phyloP scores from a whole-genome alignment of 1,140 invertebrate species.

The Habropoda laboriosa region DNA sequence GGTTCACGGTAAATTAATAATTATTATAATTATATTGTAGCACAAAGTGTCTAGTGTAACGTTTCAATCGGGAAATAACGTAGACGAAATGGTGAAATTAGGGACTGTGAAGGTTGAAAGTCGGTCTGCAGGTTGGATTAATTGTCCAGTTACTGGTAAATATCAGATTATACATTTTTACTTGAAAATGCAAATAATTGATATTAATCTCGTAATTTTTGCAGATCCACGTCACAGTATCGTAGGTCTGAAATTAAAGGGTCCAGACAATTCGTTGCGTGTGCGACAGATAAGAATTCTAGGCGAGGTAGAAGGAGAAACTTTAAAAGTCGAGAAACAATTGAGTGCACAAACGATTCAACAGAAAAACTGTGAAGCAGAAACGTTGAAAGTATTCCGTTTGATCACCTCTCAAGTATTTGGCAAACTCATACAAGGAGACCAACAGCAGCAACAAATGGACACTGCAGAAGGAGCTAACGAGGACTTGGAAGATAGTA shows the following conservation, averaged over 20 bases:
- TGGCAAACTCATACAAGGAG: slow-evolving; percentile 91
- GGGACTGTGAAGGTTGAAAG: slow-evolving; percentile 92
- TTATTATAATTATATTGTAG: slow-evolving; percentile 81
- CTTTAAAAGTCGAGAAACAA: slow-evolving; percentile 81
- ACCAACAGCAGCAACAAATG: slow-evolving; percentile 75
- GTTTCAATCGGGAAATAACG: slow-evolving; percentile 90
- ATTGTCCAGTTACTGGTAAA: slow-evolving; percentile 88
- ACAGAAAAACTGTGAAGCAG: slow-evolving; percentile 93
- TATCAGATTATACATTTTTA: slow-evolving; percentile 38
- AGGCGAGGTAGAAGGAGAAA: slow-evolving; percentile 83
- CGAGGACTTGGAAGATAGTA: slow-evolving; percentile 86
- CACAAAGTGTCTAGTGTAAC: slow-evolving; percentile 93
- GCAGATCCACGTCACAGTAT: slow-evolving; percentile 82
- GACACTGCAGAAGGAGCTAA: slow-evolving; percentile 78
- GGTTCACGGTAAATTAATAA: slow-evolving; percentile 34
- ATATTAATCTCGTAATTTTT: slow-evolving; percentile 23
- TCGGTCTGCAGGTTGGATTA: slow-evolving; percentile 92
- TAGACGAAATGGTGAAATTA: slow-evolving; percentile 91
- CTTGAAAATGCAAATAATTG: not conserved
- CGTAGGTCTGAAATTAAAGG: slow-evolving; percentile 92
- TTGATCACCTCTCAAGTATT: slow-evolving; percentile 96
- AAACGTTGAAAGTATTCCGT: slow-evolving; percentile 96
- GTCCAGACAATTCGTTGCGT: slow-evolving; percentile 94
- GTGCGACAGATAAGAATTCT: slow-evolving; percentile 91
- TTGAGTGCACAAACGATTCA: slow-evolving; percentile 86